Percentiles rank a stretch among this genome's conserved stretches.
Evolutionary conservation across 2,113 vertebrate genomes (phyloP).

Genomic region (Carlito syrichta): DNA sequence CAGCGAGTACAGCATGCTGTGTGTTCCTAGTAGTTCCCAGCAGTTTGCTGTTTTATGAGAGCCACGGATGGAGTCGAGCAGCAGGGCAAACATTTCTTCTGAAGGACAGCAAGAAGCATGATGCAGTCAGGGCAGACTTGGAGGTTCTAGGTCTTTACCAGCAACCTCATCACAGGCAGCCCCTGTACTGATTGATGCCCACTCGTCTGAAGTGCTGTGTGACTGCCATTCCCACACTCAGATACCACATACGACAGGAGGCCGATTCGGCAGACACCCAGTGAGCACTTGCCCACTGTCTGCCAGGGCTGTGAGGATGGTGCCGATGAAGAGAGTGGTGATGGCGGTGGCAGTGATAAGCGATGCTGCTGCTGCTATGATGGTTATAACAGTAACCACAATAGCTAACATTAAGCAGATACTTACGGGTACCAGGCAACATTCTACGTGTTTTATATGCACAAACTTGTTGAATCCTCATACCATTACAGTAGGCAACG

Average conservation of each 20-base stretch:
- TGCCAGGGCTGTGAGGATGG: not conserved
- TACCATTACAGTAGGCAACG: not conserved
- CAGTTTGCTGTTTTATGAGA: not conserved
- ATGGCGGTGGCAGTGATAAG: not conserved
- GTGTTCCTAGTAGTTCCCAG: not conserved
- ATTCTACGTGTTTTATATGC: fast-evolving
- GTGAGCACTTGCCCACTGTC: not conserved
- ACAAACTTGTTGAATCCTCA: not conserved
- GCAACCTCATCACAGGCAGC: fast-evolving
- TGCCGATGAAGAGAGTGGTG: not conserved
- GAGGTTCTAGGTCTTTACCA: not conserved
- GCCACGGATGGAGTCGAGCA: not conserved
- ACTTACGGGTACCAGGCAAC: not conserved
- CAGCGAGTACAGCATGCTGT: fast-evolving
- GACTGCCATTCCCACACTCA: fast-evolving
- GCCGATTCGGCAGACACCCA: not conserved
- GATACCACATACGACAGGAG: not conserved
- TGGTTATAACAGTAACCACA: not conserved
- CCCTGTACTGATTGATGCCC: fast-evolving
- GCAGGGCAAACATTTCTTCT: not conserved
- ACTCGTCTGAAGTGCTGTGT: fast-evolving
- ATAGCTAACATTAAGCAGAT: not conserved
- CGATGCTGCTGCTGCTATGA: too few relatives aligned
- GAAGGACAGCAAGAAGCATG: not conserved
- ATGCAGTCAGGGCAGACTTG: fast-evolving